Evolutionary conservation across 1,140 invertebrate species (phyloP).

Genomic region (Whitmania pigra): DNA sequence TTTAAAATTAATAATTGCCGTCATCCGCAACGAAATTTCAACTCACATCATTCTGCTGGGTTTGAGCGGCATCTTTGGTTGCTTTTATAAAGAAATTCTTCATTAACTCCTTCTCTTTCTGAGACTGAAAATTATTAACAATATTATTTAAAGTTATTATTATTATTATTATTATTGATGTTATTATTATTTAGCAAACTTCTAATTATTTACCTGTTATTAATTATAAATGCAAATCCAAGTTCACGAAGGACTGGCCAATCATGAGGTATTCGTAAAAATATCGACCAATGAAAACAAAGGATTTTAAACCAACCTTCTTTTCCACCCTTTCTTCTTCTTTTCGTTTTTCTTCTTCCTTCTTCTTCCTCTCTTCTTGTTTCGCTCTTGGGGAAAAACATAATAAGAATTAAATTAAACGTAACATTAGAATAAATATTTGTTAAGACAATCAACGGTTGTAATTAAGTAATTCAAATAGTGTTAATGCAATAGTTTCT

Average conservation of each 20-base stretch:
- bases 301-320: background rate
- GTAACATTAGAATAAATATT: background rate
- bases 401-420: too few relatives aligned
- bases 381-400: too few relatives aligned
- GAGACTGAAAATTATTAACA: background rate
- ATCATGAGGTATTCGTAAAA: background rate
- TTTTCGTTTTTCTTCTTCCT: conserved; percentile 5
- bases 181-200: too few relatives aligned
- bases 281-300: background rate
- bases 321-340: background rate
- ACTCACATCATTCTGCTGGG: background rate
- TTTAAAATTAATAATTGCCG: background rate
- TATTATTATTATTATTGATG: too few relatives aligned
- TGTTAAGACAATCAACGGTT: background rate
- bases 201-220: background rate
- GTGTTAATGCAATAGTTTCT: too few relatives aligned
- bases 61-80: background rate
- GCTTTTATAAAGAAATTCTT: conserved; percentile 5
- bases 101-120: conserved; percentile 7
- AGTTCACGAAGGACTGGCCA: background rate
- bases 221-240: background rate
- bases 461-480: too few relatives aligned
- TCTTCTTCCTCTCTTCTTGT: conserved; percentile 3
- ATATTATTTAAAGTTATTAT: too few relatives aligned
- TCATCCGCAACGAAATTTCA: background rate